Percentiles rank a stretch among this genome's conserved stretches.
phyloP scores from a whole-genome alignment of 2,113 vertebrate species.

The Notothenia rossii region DNA sequence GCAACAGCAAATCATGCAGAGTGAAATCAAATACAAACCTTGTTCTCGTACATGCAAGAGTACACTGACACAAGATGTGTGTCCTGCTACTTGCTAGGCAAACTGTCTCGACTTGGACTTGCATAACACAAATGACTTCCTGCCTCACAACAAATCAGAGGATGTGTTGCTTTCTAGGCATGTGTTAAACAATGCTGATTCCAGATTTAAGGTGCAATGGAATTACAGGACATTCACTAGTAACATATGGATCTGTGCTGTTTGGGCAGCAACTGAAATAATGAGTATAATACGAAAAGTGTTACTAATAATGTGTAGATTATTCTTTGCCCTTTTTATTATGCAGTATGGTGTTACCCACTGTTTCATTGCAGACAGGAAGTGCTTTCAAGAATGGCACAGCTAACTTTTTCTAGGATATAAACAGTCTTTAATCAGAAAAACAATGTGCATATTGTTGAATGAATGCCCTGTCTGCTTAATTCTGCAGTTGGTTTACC shows the following conservation, averaged over 20 bases:
- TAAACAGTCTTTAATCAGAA: constrained; percentile 29
- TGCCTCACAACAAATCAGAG: background rate
- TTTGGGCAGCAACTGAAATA: background rate
- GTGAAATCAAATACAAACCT: constrained; percentile 23
- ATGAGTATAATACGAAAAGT: background rate
- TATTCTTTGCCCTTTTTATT: background rate
- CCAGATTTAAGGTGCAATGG: background rate
- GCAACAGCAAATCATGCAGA: constrained; percentile 37
- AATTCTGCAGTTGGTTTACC: constrained; percentile 49
- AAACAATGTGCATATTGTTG: constrained; percentile 49
- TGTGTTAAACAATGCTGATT: background rate
- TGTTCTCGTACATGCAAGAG: constrained; percentile 32
- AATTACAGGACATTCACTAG: background rate
- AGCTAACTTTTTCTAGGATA: background rate
- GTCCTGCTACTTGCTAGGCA: background rate
- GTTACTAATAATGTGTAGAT: background rate
- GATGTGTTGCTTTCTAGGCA: background rate
- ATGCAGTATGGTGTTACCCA: background rate
- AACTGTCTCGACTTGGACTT: no score
- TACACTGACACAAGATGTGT: constrained; percentile 8
- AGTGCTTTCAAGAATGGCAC: background rate
- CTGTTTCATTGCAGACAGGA: background rate
- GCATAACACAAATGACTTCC: no score
- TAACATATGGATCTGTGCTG: background rate
- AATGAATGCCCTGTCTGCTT: constrained; percentile 33